phyloP scores from a whole-genome alignment of 2,113 vertebrate genomes.

The Tenebrosternarchus preto region DNA sequence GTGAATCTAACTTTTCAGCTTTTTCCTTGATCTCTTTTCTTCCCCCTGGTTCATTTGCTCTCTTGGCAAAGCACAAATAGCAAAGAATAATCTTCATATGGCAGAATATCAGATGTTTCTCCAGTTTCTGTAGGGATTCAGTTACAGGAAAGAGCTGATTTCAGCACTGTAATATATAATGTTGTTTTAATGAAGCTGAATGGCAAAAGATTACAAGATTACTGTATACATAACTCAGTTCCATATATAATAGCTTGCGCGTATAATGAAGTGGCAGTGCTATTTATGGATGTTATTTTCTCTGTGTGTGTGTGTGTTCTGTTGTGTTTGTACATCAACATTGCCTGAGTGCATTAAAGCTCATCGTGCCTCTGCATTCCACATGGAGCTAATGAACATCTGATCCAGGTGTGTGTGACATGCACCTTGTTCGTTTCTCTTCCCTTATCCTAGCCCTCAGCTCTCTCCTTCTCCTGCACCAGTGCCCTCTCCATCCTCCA shows the following conservation, averaged over 20 bases:
- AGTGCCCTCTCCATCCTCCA: background rate
- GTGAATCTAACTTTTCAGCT: conserved; percentile 25
- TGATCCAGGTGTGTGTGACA: background rate
- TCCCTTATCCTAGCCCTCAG: background rate
- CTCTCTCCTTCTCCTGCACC: background rate
- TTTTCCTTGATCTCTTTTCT: conserved; percentile 38
- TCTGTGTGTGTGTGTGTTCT: background rate
- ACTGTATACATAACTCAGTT: too few species aligned
- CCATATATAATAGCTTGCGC: background rate
- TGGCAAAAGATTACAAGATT: too few species aligned
- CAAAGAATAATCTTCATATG: conserved; percentile 37
- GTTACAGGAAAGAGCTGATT: background rate
- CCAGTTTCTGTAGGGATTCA: background rate
- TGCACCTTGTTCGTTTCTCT: conserved; percentile 4
- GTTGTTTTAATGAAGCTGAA: background rate
- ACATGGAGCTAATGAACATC: conserved; percentile 43
- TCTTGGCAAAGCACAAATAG: conserved; percentile 6
- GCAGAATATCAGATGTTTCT: conserved; percentile 32
- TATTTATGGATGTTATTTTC: background rate
- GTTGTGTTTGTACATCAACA: conserved; percentile 24
- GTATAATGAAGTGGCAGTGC: background rate
- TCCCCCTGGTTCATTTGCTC: background rate
- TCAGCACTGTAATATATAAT: background rate
- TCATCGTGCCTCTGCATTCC: conserved; percentile 23
- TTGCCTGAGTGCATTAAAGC: conserved; percentile 34